phyloP scores from a whole-genome alignment of 2,113 vertebrate genomes.

The Mionectes macconnelli region DNA sequence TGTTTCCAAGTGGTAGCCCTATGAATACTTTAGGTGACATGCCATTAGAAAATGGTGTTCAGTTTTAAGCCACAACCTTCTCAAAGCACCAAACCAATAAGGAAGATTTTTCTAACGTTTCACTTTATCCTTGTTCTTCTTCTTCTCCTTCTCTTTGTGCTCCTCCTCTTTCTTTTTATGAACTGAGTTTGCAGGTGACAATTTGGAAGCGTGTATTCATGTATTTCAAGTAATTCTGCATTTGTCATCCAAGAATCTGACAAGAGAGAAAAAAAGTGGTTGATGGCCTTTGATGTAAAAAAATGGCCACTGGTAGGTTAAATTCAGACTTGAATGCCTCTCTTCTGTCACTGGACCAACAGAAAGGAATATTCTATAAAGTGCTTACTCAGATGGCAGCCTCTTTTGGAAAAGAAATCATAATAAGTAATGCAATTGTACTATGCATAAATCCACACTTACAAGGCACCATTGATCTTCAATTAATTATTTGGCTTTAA shows the following conservation, averaged over 20 bases:
- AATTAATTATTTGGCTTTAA: background rate
- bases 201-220: background rate
- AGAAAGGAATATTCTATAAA: background rate
- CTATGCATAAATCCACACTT: background rate
- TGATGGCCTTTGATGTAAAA: background rate
- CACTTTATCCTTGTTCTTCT: background rate
- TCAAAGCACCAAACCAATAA: background rate
- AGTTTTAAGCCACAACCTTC: background rate
- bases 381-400: accelerated
- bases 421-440: background rate
- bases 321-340: background rate
- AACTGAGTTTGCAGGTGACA: background rate
- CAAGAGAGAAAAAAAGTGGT: background rate
- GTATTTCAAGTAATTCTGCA: background rate
- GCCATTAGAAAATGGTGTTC: background rate
- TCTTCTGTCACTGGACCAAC: background rate
- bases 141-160: no score
- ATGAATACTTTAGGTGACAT: background rate
- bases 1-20: background rate
- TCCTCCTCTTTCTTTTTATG: background rate
- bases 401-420: background rate
- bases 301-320: background rate
- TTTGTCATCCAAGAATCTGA: background rate
- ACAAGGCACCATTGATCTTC: background rate
- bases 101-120: background rate